Percentiles rank a stretch among this genome's conserved stretches.
Conservation (phyloP, 1,140 invertebrate genomes). For the Papilio machaon region DNA sequence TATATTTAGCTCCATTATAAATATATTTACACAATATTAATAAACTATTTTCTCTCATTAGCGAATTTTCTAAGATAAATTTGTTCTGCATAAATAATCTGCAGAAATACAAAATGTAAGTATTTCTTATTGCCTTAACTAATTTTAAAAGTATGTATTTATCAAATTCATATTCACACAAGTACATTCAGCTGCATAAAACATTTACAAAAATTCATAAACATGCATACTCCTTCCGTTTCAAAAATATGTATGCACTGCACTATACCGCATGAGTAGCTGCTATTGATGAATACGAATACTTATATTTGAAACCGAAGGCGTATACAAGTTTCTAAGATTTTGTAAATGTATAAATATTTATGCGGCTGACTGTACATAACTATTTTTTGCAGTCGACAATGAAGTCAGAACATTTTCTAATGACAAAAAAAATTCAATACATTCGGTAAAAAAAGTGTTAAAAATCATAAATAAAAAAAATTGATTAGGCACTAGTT, state of each 20-base stretch:
- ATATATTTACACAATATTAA: conserved; percentile 73
- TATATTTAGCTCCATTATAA: conserved; percentile 62
- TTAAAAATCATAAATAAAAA: conserved; percentile 40
- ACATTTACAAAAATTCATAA: too few species aligned
- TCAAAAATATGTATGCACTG: too few species aligned
- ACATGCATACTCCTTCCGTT: too few species aligned
- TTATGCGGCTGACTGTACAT: too few species aligned
- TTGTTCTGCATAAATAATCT: conserved; percentile 10
- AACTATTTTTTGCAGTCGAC: background rate
- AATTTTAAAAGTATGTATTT: conserved; percentile 21
- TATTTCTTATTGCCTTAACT: conserved; percentile 38
- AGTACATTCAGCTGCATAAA: background rate
- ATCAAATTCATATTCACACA: conserved; percentile 36
- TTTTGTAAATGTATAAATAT: too few species aligned
- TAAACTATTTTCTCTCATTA: conserved; percentile 54
- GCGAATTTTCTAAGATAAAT: conserved; percentile 47
- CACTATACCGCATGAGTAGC: too few species aligned
- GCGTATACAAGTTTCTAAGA: too few species aligned
- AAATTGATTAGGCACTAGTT: conserved; percentile 48
- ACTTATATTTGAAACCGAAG: too few species aligned
- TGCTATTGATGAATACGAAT: too few species aligned
- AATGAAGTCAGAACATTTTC: background rate
- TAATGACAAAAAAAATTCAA: background rate
- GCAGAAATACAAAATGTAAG: background rate
- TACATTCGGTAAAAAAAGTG: conserved; percentile 13